Base-by-base conservation (phyloP, 2,797 vertebrate species). In the Coregonus ussuriensis region DNA sequence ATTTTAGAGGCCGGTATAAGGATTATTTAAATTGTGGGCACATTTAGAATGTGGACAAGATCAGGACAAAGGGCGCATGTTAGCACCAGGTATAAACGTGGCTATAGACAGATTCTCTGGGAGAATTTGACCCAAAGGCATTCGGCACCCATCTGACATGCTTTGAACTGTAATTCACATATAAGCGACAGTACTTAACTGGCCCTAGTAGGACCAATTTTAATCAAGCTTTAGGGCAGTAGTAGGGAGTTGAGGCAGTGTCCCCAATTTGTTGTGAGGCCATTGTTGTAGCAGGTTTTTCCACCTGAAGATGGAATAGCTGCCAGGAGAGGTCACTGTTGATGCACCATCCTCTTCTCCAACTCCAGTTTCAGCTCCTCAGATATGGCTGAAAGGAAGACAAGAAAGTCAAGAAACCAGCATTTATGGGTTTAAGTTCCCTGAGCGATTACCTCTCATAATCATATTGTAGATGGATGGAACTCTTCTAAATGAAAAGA, bases 301-400 rank as follows among this genome's bases (percentile, higher is more conserved):
- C 71, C 63, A 18, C 68, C 59, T 13, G 65, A 5, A 11, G 5
- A 21, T 62, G 33, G 62, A 31, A 65, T 2, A 47, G 16, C 21
- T 53, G 13, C 65, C 81, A 79, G 80, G 6, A 78, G 69, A 72
- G 29, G 79, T 92, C 85, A 89, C 18, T 89, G 53, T 7, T 37
- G 52, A 71, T 1, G 4, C 31, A 1, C 77, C 1, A 1, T 15
- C 78, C 79, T 92, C 68, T 69, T 79, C 33, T 73, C 76, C 33
- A 95, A n/a, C 76, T 71, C 88, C 0, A 54, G 18, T 75, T 87
- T 92, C 35, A 95, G 91, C 86, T 95, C 88, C 13, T 78, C 89
- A 5, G 89, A 77, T 7, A 95, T 74, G 3, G 77, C 80, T 82
- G 80, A 16, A 25, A n/a, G 72, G 62, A 4, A 71, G 87, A 78